These are phyloP conservation scores for Pasiphila rectangulata DNA, from an alignment of 2,888 invertebrate genomes.

Conservation along the genomic window DNA sequence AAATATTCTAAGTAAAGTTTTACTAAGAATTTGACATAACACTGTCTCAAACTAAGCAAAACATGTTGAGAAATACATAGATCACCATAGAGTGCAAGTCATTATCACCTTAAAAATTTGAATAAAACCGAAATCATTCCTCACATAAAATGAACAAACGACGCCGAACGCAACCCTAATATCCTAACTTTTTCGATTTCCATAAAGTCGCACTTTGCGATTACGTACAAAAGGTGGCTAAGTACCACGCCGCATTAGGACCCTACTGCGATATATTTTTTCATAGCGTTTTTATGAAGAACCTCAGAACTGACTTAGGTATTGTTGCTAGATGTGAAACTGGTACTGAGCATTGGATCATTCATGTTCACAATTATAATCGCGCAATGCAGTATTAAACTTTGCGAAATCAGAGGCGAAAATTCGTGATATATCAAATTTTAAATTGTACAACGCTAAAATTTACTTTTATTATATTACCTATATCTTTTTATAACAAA, in stretches of 20 bases:
- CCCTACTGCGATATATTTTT: slow-evolving; percentile 37
- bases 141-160: slow-evolving; percentile 23
- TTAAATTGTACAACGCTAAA: no score
- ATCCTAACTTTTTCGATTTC: slow-evolving; percentile 32
- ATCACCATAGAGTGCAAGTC: background rate
- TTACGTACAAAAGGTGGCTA: slow-evolving; percentile 34
- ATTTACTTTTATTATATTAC: no score
- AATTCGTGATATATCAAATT: no score
- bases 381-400: no score
- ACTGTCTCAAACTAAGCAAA: background rate
- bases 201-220: slow-evolving; percentile 28
- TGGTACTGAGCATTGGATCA: background rate
- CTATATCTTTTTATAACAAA: no score
- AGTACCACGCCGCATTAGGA: slow-evolving; percentile 37
- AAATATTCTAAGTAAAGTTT: no score
- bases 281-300: slow-evolving; percentile 51
- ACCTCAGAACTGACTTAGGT: slow-evolving; percentile 32
- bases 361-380: background rate
- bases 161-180: slow-evolving; percentile 28
- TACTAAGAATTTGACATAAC: no score
- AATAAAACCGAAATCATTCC: slow-evolving; percentile 17
- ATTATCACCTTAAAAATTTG: slow-evolving; percentile 5
- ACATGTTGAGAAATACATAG: no score
- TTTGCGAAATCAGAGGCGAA: no score
- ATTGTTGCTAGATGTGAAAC: slow-evolving; percentile 5